phyloP scores from a whole-genome alignment of 2,888 invertebrate genomes.

The Gryllus longicercus region DNA sequence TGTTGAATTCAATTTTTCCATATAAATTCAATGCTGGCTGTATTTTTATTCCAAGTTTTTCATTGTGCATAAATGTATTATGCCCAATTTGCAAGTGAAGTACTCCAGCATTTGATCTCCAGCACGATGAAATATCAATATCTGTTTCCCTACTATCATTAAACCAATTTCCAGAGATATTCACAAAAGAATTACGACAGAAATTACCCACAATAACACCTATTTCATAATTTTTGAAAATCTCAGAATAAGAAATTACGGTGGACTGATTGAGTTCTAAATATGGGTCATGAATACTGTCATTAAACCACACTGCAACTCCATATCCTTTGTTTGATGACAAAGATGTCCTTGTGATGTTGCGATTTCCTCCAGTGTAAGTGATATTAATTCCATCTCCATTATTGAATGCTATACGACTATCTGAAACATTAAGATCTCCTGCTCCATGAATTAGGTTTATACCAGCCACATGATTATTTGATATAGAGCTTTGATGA shows the following conservation, averaged over 20 bases:
- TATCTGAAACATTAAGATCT: slow-evolving; percentile 89
- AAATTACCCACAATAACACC: slow-evolving; percentile 88
- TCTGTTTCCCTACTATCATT: slow-evolving; percentile 74
- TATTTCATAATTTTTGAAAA: slow-evolving; percentile 81
- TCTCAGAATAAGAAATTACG: slow-evolving; percentile 79
- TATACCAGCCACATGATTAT: slow-evolving; percentile 85
- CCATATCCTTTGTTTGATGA: slow-evolving; percentile 87
- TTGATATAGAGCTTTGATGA: slow-evolving; percentile 75
- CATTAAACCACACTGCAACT: slow-evolving; percentile 84
- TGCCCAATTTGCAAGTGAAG: slow-evolving; percentile 74
- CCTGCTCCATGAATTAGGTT: slow-evolving; percentile 88
- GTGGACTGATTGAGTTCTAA: slow-evolving; percentile 80
- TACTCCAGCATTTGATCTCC: slow-evolving; percentile 57
- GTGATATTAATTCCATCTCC: slow-evolving; percentile 96
- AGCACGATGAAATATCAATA: slow-evolving; percentile 80
- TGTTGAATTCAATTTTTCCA: slow-evolving; percentile 81
- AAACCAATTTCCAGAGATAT: slow-evolving; percentile 89
- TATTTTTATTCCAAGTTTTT: slow-evolving; percentile 65
- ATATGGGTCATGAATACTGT: slow-evolving; percentile 74
- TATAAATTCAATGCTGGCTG: slow-evolving; percentile 79
- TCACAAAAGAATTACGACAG: slow-evolving; percentile 79
- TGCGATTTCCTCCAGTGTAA: slow-evolving; percentile 88
- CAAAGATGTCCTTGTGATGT: slow-evolving; percentile 81
- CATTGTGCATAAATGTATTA: slow-evolving; percentile 75
- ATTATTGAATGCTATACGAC: slow-evolving; percentile 82